phyloP scores from a whole-genome alignment of 2,888 invertebrate species.

The Lepidonotus clava region DNA sequence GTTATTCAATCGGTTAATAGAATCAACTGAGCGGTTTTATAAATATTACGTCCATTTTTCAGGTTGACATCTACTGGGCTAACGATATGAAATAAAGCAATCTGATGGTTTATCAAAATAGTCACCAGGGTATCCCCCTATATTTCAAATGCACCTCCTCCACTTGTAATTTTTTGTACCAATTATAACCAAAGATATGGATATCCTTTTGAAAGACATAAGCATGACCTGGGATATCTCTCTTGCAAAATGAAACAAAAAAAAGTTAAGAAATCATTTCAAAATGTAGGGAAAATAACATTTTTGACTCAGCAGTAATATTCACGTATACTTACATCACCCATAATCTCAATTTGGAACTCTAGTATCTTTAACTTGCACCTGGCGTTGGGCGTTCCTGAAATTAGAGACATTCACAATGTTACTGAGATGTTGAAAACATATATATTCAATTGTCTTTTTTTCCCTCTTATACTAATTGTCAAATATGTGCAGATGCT shows the following conservation, averaged over 20 bases:
- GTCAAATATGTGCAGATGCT: too few relatives aligned
- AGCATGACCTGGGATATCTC: background rate
- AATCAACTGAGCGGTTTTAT: background rate
- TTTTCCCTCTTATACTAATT: too few relatives aligned
- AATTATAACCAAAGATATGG: too few relatives aligned
- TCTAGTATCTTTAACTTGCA: slow-evolving; percentile 90
- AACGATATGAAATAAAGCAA: too few relatives aligned
- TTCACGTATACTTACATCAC: slow-evolving; percentile 57
- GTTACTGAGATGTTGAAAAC: too few relatives aligned
- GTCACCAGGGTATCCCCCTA: too few relatives aligned
- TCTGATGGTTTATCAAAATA: too few relatives aligned
- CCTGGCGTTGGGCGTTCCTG: slow-evolving; percentile 93
- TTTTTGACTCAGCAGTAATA: background rate
- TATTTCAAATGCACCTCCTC: too few relatives aligned
- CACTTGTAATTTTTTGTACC: too few relatives aligned
- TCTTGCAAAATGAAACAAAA: background rate
- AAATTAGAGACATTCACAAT: too few relatives aligned
- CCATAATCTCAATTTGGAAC: slow-evolving; percentile 82
- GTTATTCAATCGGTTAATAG: background rate
- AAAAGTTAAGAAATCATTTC: background rate
- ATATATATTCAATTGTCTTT: too few relatives aligned
- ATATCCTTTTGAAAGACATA: background rate
- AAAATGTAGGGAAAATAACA: background rate
- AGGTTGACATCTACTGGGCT: background rate
- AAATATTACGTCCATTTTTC: background rate